Evolutionary conservation across 2,797 vertebrate genomes (phyloP), one percentile per base, ranked within the genome.

Genomic region (Sardinella longiceps): DNA sequence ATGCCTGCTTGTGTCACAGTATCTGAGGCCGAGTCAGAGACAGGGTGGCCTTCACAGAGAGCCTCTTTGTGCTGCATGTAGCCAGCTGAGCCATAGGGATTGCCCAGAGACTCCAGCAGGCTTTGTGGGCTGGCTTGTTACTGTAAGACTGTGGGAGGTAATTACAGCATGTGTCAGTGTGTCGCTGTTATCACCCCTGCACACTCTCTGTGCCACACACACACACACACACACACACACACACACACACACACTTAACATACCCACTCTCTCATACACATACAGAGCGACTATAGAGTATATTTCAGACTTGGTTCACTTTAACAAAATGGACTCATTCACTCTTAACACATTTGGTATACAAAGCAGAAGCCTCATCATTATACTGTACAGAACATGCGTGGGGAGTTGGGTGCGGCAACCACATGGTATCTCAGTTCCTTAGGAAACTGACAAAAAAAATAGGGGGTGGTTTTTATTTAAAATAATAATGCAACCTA

Each of bases 151-250:
- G 70, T 77, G 70, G 70, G 70, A 51, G 77, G 82, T 84, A 87
- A 85, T 88, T 86, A 88, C 83, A 88, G 84, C 82, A 84, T 46
- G 81, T 43, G 46, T 81, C 81, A 46, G 51, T 45, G 37, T 23
- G 70, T 74, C 66, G 18, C 70, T 9, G 70, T 77, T 23, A 77
- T 77, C 70, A 43, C 70, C 37, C 18, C 33, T 23, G 20, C 84
- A 45, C 46, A 25, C 15, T 30, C 25, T 33, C 60, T 66, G 7
- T 66, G 25, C 20, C 66, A 74, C 66, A 74, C 30, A 74, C 37
- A 39, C 70, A 77, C 15, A 39, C 70, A 77, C 70, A 43, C 70
- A 23, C 70, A 43, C 70, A 77, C 70, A 77, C 63, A 12, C 25
- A 30, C 66, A 74, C 66, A 74, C 15, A 37, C 66, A 33, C 14